phyloP scores from a whole-genome alignment of 2,888 invertebrate species.

The Agrotis clavis region DNA sequence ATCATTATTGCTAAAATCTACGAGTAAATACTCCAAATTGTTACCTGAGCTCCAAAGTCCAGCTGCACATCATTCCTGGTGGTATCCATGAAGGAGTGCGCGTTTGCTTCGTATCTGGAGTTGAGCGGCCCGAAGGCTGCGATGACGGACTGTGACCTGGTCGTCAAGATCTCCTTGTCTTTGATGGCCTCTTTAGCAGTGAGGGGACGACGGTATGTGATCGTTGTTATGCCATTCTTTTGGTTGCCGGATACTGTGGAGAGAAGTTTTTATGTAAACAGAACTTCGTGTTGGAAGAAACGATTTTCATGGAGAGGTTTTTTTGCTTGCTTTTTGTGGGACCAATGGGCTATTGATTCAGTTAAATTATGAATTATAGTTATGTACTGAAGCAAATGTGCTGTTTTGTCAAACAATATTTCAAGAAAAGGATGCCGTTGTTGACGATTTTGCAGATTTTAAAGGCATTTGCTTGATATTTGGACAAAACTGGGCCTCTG shows the following conservation, averaged over 20 bases:
- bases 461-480: too few species aligned
- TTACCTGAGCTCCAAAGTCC: slow-evolving; percentile 93
- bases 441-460: too few species aligned
- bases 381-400: too few species aligned
- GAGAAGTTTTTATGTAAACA: too few species aligned
- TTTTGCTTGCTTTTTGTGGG: too few species aligned
- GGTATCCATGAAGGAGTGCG: slow-evolving; percentile 94
- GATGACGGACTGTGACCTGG: slow-evolving; percentile 94
- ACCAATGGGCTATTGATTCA: too few species aligned
- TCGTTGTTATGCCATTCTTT: slow-evolving; percentile 95
- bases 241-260: slow-evolving; percentile 93
- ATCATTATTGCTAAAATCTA: background rate
- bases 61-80: slow-evolving; percentile 94
- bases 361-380: too few species aligned
- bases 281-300: too few species aligned
- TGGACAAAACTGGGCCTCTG: too few species aligned
- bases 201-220: slow-evolving; percentile 95
- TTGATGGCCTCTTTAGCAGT: slow-evolving; percentile 94
- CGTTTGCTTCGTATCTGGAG: slow-evolving; percentile 95
- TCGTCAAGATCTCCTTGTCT: slow-evolving; percentile 93
- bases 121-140: slow-evolving; percentile 97
- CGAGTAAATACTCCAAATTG: background rate
- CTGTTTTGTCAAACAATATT: too few species aligned
- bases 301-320: too few species aligned
- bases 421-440: too few species aligned